These are phyloP conservation scores for Chroicocephalus ridibundus DNA, from an alignment of 2,113 vertebrate species.

Conservation along the genomic window DNA sequence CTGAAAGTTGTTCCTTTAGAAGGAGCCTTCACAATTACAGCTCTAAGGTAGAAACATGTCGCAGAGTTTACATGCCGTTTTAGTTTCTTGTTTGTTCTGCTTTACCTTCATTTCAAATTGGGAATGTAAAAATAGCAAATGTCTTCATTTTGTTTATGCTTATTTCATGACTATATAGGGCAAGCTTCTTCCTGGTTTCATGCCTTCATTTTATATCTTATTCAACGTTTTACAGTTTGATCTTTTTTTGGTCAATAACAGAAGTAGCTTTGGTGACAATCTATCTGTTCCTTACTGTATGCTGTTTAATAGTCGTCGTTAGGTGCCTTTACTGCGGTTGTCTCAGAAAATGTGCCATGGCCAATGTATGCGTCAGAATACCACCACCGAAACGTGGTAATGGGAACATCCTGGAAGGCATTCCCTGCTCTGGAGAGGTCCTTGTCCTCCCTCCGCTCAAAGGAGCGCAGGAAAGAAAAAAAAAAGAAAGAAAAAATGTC, in stretches of 20 bases:
- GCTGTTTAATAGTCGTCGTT: not conserved
- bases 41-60: not conserved
- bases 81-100: conserved; percentile 12
- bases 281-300: not conserved
- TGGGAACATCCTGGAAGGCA: not conserved
- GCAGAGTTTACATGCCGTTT: not conserved
- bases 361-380: rapidly evolving
- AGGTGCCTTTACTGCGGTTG: not conserved
- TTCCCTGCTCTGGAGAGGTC: not conserved
- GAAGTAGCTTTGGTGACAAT: not conserved
- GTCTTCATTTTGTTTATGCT: not conserved
- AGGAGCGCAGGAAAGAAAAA: not conserved
- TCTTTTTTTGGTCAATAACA: not conserved
- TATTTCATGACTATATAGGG: not conserved
- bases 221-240: not conserved
- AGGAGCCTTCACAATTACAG: not conserved
- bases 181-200: not conserved
- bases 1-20: not conserved
- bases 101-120: not conserved
- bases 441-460: not conserved
- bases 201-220: not conserved
- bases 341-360: not conserved
- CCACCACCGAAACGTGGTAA: not conserved
- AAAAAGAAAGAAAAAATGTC: not conserved
- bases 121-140: not conserved